Evolutionary conservation across 2,888 invertebrate genomes (phyloP).

Genomic region (Camponotus fellah): DNA sequence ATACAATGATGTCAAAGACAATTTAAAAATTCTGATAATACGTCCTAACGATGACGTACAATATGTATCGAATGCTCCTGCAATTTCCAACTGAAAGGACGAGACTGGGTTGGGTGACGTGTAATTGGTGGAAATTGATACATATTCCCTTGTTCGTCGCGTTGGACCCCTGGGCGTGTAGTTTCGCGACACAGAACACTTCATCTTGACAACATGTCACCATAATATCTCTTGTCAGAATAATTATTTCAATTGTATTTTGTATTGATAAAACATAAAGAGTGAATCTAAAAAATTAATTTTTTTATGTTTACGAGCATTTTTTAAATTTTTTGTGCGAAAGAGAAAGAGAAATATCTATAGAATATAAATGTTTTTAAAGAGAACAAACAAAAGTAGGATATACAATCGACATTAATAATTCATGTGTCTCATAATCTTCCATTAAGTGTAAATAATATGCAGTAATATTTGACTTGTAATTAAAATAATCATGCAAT

Average conservation of each 20-base stretch:
- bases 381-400: background rate
- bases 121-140: constrained; percentile 73
- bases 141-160: constrained; percentile 36
- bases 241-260: constrained; percentile 69
- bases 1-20: background rate
- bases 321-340: background rate
- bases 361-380: background rate
- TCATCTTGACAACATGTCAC: constrained; percentile 60
- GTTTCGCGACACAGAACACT: constrained; percentile 48
- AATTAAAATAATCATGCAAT: background rate
- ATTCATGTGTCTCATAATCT: background rate
- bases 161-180: constrained; percentile 33
- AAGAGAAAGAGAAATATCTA: background rate
- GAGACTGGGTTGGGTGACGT: constrained; percentile 33
- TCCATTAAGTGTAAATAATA: background rate
- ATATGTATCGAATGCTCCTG: constrained; percentile 21
- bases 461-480: background rate
- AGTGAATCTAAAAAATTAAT: background rate
- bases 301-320: background rate
- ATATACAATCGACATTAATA: background rate
- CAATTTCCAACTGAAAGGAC: constrained; percentile 46
- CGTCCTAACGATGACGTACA: constrained; percentile 3
- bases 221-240: constrained; percentile 56
- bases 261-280: constrained; percentile 41
- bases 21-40: constrained; percentile 41